Conservation (phyloP, 2,888 invertebrate genomes). For the Drosophila colorata region DNA sequence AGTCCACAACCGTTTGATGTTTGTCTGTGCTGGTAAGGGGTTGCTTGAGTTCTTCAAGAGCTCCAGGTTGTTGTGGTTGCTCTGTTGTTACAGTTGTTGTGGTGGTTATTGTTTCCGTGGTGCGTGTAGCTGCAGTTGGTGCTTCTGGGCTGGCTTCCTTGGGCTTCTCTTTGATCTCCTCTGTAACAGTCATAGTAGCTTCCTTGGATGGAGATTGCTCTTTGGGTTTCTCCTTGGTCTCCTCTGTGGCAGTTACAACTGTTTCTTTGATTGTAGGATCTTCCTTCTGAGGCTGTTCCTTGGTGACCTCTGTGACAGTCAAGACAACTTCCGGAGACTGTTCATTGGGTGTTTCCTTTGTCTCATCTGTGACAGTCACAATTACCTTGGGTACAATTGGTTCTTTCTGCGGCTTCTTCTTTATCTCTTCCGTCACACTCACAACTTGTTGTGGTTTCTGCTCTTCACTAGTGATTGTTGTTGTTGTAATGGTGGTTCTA, state of each 20-base stretch:
- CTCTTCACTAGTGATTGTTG: constrained; percentile 40
- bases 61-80: constrained; percentile 37
- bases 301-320: constrained; percentile 15
- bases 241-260: constrained; percentile 5
- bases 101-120: constrained; percentile 42
- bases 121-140: constrained; percentile 12
- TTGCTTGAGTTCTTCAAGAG: constrained; percentile 32
- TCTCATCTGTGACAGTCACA: constrained; percentile 20
- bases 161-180: constrained; percentile 15
- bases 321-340: constrained; percentile 1
- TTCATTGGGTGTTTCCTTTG: constrained; percentile 2
- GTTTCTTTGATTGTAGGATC: constrained; percentile 1
- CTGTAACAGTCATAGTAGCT: neutral
- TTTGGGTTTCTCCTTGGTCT: constrained; percentile 2
- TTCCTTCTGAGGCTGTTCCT: constrained; percentile 10
- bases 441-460: constrained; percentile 32
- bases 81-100: constrained; percentile 26
- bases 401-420: constrained; percentile 6
- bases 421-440: constrained; percentile 25
- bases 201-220: constrained; percentile 1
- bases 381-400: neutral
- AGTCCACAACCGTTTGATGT: constrained; percentile 66
- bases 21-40: constrained; percentile 29
- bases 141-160: constrained; percentile 12
- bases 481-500: constrained; percentile 56